These are phyloP conservation scores for Nomada goodeniana DNA, from an alignment of 2,888 invertebrate genomes.

Conservation along the genomic window DNA sequence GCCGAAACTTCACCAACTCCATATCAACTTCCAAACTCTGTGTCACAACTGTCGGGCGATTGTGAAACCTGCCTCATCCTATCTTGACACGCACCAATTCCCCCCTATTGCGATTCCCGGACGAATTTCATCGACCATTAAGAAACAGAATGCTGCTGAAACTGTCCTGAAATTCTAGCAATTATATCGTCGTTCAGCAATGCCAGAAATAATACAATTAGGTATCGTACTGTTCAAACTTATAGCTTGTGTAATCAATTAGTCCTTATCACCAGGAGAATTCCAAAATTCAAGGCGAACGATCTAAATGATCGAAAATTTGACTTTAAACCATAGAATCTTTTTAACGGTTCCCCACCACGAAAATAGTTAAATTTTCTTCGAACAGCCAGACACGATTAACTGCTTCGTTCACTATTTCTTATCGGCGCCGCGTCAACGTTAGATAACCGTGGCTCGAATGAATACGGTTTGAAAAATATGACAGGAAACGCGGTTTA, in stretches of 20 bases:
- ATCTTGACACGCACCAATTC: slow-evolving; percentile 52
- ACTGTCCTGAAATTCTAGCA: background rate
- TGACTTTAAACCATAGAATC: too few species aligned
- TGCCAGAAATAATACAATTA: too few species aligned
- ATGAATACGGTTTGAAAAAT: background rate
- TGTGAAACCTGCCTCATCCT: slow-evolving; percentile 30
- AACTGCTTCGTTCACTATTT: slow-evolving; percentile 1
- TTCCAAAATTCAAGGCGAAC: too few species aligned
- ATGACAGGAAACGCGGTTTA: background rate
- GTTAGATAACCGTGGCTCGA: background rate
- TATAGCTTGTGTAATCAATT: too few species aligned
- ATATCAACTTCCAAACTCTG: slow-evolving; percentile 23
- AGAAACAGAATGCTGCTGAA: background rate
- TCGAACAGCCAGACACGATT: background rate
- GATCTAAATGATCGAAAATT: too few species aligned
- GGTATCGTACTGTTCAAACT: too few species aligned
- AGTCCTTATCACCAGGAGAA: too few species aligned
- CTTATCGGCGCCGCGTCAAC: background rate
- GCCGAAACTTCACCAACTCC: slow-evolving; percentile 9
- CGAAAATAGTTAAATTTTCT: background rate
- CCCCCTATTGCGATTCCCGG: slow-evolving; percentile 11
- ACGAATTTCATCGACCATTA: slow-evolving; percentile 32
- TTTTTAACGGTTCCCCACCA: too few species aligned
- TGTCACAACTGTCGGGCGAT: slow-evolving; percentile 4
- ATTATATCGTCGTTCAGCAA: background rate